Evolutionary conservation across 2,113 vertebrate species (phyloP), one percentile per base, ranked within the genome.

Genomic region (Coptodon rendalli): DNA sequence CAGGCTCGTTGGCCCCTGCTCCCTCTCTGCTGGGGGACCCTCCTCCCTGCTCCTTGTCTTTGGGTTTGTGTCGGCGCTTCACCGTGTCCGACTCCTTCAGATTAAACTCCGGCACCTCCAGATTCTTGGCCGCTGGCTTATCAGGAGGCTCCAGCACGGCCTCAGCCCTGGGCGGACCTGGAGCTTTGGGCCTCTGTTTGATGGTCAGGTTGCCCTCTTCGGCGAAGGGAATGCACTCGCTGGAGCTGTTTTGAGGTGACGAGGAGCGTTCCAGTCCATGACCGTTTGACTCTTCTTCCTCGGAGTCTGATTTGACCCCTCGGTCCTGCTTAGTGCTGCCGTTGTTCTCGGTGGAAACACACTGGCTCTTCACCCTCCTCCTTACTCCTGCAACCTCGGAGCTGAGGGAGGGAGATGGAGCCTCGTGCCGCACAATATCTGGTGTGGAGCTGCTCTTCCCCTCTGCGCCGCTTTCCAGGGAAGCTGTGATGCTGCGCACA

Each of bases 161-260:
- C 61, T 97, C 91, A 2, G 95, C 85, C 84, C 90, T 9, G 22
- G 93, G 94, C 6, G 95, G 96, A 6, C 96, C 97, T 0, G 95
- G 91, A 2, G 96, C 96, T 92, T 99, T 99, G 1, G 98, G 98
- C n/a, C 98, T 95, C 96, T 99, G 98, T 85, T 99, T 99, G 94
- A 99, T 99, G 56, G 98, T 99, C 89, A 99, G 96, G 89, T 99
- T 99, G 9, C 98, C 98, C 92, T 99, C 98, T 91, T 99, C 98
- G 0, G 98, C 98, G 7, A 99, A 99, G 2, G 98, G 98, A 87
- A 99, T 97, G 94, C 98, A 98, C 93, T 99, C 98, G 0, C 97
- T 98, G 34, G 98, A 99, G 95, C 98, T 99, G 94, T 97, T 97
- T 88, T 98, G 97, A 1, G 97, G 97, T 0, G 97, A 98, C 0